These are phyloP conservation scores for Pterostichus niger DNA, from an alignment of 2,888 invertebrate genomes.

Conservation along the genomic window DNA sequence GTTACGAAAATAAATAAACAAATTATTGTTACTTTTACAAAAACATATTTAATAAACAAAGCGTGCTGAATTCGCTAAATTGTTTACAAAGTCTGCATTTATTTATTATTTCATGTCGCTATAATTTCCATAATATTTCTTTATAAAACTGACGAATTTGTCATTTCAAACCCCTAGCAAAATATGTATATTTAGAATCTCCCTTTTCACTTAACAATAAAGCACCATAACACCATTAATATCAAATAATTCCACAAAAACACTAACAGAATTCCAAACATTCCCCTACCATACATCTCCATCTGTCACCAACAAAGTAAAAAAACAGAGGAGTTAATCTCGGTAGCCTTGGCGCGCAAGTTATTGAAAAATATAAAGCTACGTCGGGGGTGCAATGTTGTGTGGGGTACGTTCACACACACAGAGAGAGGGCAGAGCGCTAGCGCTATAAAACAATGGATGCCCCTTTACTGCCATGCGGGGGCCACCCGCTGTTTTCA, in stretches of 20 bases:
- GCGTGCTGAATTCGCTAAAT: too few relatives aligned
- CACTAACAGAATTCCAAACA: constrained; percentile 31
- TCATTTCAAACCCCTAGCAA: neutral
- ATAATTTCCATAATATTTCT: neutral
- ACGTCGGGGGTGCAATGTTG: neutral
- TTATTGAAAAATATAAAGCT: constrained; percentile 50
- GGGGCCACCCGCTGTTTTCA: constrained; percentile 45
- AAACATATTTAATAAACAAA: too few relatives aligned
- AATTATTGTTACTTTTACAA: too few relatives aligned
- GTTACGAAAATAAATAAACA: too few relatives aligned
- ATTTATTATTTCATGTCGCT: too few relatives aligned
- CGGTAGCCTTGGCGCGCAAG: constrained; percentile 24
- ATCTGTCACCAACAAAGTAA: constrained; percentile 45
- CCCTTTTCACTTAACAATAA: neutral
- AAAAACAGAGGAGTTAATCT: constrained; percentile 47
- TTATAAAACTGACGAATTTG: neutral
- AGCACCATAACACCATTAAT: constrained; percentile 11
- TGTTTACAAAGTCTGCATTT: too few relatives aligned
- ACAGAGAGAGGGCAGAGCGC: too few relatives aligned
- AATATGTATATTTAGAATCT: neutral
- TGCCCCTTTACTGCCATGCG: constrained; percentile 45
- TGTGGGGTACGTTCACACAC: constrained; percentile 15
- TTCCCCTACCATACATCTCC: constrained; percentile 29
- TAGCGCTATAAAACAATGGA: constrained; percentile 40
- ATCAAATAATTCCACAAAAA: constrained; percentile 49